Base-by-base conservation (phyloP, 2,113 vertebrate species). In the Pollimyrus isidori region DNA sequence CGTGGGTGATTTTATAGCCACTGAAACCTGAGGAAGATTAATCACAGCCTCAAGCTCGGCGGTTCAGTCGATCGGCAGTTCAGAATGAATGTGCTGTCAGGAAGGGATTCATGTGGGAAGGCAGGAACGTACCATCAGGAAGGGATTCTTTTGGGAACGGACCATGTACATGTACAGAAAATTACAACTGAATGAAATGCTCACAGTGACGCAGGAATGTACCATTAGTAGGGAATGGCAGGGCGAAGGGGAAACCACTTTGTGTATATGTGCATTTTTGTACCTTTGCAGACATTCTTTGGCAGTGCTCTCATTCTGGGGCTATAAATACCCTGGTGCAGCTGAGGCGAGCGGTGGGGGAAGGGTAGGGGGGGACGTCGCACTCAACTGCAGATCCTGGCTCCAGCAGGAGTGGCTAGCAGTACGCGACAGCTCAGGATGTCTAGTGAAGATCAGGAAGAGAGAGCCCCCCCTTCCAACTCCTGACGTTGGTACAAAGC, bases 321-420 rank as follows among this genome's bases (percentile, higher is more conserved):
- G 48, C 88, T 88, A 88, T 88, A 88, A 88, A 88, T 88, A 88
- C 65, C 35, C 2, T 13, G 6, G 46, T 88, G 58, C 87, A 49
- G 87, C 58, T 35, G 58, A 58, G 11, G 62, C 15, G 19, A 73
- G 62, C 5, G 23, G 23, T 39, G 11, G 58, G 11, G 42, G 56
- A 26, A 7, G 35, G 58, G 87, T 19, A n/a, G 53, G 87, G 39
- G 53, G 56, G 53, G 30, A 0, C 39, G 19, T n/a, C 11, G 2
- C 88, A 15, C 42, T 88, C n/a, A 3, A 35, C 88, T 88, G 88
- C 69, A 11, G 88, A 49, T 30, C 13, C 9, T 46, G n/a, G 69
- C 48, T 73, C 35, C 48, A 53, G 21, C 21, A 9, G 86, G 48
- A 30, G 10, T 13, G 56, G 26, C n/a, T 4, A 5, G 48, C 7